A percentile compares a stretch with the other conserved stretches of the same genome.
Evolutionary conservation across 2,113 vertebrate genomes (phyloP).

Genomic region (Scortum barcoo): DNA sequence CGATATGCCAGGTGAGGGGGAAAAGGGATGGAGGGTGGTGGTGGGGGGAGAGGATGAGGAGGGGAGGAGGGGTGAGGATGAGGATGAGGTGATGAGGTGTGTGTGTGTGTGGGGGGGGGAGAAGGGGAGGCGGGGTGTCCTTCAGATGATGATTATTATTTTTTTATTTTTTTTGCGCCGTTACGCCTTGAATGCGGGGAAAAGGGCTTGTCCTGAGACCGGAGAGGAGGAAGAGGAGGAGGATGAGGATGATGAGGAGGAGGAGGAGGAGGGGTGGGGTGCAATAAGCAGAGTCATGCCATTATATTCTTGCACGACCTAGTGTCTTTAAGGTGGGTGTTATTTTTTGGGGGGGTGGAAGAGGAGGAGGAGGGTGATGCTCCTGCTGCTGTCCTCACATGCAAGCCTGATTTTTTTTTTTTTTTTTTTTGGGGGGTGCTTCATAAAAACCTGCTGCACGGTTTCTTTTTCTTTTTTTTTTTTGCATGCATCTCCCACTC

Average conservation of each 20-base stretch:
- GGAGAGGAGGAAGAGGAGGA: conserved; percentile 66
- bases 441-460: conserved; percentile 50
- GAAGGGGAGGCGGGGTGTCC: conserved; percentile 80
- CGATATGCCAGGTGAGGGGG: conserved; percentile 89
- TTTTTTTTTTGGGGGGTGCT: conserved; percentile 29
- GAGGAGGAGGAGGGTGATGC: conserved; percentile 21
- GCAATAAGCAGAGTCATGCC: conserved; percentile 78
- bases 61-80: too few species aligned
- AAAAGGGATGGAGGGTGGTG: too few species aligned
- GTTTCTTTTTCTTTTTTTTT: conserved; percentile 22
- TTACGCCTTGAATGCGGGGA: conserved; percentile 86
- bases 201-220: conserved; percentile 84
- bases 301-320: conserved; percentile 64
- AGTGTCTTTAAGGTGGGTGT: conserved; percentile 61
- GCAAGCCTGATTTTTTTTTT: conserved; percentile 36
- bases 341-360: too few species aligned
- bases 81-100: too few species aligned
- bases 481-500: too few species aligned
- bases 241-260: conserved; percentile 69
- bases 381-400: conserved; percentile 49
- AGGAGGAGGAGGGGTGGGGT: conserved; percentile 71
- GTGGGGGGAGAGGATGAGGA: too few species aligned
- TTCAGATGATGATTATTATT: too few species aligned
- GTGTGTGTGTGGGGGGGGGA: too few species aligned
- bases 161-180: conserved; percentile 81